phyloP scores from a whole-genome alignment of 2,113 vertebrate genomes.

The Salvelinus namaycush region DNA sequence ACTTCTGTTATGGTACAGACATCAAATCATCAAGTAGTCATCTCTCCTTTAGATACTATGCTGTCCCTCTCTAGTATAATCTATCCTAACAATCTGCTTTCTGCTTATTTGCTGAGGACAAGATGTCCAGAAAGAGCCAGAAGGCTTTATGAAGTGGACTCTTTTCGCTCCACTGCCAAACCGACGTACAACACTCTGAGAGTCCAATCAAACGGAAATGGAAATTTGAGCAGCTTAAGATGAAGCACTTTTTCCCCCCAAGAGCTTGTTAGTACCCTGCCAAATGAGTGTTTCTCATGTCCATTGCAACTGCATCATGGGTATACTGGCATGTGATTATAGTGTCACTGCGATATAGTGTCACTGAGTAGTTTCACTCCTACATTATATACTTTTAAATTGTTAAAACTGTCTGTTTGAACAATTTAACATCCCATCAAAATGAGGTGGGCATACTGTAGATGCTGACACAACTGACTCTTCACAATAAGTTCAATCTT shows the following conservation, averaged over 20 bases:
- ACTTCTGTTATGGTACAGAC: slow-evolving; percentile 37
- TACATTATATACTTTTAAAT: neutral
- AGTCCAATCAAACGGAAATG: slow-evolving; percentile 62
- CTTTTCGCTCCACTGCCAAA: slow-evolving; percentile 50
- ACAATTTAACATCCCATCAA: neutral
- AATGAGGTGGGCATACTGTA: neutral
- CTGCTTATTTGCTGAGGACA: slow-evolving; percentile 45
- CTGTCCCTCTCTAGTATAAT: slow-evolving; percentile 42
- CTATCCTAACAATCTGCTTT: slow-evolving; percentile 58
- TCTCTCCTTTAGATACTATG: slow-evolving; percentile 49
- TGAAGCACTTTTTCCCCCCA: slow-evolving; percentile 50
- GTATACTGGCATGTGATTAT: slow-evolving; percentile 39
- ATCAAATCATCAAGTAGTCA: slow-evolving; percentile 38
- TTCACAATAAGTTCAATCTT: neutral
- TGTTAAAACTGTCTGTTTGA: neutral
- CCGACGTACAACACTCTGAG: slow-evolving; percentile 53
- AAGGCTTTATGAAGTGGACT: slow-evolving; percentile 60
- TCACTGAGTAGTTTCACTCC: too few relatives aligned
- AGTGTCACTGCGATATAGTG: neutral
- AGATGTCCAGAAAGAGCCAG: slow-evolving; percentile 60
- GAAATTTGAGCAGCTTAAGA: slow-evolving; percentile 67
- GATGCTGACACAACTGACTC: neutral
- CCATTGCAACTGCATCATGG: slow-evolving; percentile 18
- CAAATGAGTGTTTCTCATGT: slow-evolving; percentile 52
- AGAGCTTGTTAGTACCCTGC: slow-evolving; percentile 50